Evolutionary conservation across 2,113 vertebrate genomes (phyloP), one percentile per base, ranked within the genome.

Genomic region (Channa maculata): DNA sequence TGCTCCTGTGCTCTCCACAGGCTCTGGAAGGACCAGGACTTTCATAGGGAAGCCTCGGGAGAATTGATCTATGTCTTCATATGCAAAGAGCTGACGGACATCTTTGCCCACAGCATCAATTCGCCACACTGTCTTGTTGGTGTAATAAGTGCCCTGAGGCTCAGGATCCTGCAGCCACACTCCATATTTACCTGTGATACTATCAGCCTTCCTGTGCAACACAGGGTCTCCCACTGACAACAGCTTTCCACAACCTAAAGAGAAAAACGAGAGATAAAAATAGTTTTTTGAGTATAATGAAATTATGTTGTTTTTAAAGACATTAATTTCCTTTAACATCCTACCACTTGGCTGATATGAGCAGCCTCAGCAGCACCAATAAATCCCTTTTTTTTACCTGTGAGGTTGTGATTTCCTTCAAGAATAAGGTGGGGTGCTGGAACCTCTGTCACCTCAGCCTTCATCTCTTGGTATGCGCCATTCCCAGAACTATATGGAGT

Each of bases 141-240:
- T 94, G 65, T 96, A 95, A 2, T 90, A 90, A 10, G 85, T 0
- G n/a, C 84, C 71, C 68, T 11, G 77, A 0, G 97, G 94, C 80
- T 96, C 94, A 0, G 97, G 96, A 84, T 98, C 97, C 86, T 95
- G 93, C 94, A 98, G 95, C 97, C 97, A 99, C 69, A 97, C 95
- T 0, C 97, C 97, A 0, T 98, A 98, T 85, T 97, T 99, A 58
- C 97, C 97, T 0, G 92, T 92, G 61, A 98, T 96, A 33, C 91
- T 92, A 3, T 98, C 97, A 0, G 97, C 96, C 43, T 93, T 97
- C 60, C 94, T 94, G 64, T 96, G 94, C 15, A 95, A 86, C n/a
- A 93, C 76, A 0, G 97, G 97, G 6, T 96, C 94, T 6, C 95
- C 95, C 3, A 98, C 94, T 86, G 94, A 96, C 24, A 94, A 77